Base-by-base conservation (phyloP, 2,113 vertebrate genomes). In the Caranx melampygus region DNA sequence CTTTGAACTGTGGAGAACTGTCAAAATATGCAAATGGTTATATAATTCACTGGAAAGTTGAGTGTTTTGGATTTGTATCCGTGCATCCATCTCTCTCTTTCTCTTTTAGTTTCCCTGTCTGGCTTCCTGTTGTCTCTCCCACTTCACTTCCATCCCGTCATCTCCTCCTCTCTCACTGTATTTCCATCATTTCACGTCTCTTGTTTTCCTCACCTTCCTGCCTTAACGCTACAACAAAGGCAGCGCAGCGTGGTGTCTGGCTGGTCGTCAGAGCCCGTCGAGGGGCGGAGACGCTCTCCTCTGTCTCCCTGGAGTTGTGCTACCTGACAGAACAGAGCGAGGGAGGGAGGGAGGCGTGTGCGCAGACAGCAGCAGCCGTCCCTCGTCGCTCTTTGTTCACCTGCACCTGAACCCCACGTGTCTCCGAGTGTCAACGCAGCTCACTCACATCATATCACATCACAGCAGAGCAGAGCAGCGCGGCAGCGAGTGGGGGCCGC, bases 361-460 rank as follows among this genome's bases (percentile, higher is more conserved):
- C 42, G 59, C 60, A 67, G 72, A 44, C 59, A 20, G 70, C 66
- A 68, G 54, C 70, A 63, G 72, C 55, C 67, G 5, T 80, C 70
- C 21, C 51, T 83, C 51, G 4, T 59, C 31, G 6, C 2, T 72
- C 90, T 88, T 65, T 75, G 76, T 85, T 88, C 82, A 79, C 88
- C 82, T 85, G 62, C 59, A 69, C 74, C 79, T 88, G 87, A 92
- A 90, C 88, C 72, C 79, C 0, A 26, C 64, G 16, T 31, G 59
- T 42, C 63, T 75, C 74, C 12, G 52, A 67, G 26, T 64, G 74
- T 72, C 74, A 71, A 63, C 82, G n/a, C 82, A 63, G 45, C 71
- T 81, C 77, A 26, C 26, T 26, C 26, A 26, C 26, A 26, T 26
- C 26, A 26, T 26, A 26, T 26, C 26, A 54, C 49, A 75, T 86